Conservation (phyloP, 1,140 invertebrate species). For the Heliconius hewitsoni region DNA sequence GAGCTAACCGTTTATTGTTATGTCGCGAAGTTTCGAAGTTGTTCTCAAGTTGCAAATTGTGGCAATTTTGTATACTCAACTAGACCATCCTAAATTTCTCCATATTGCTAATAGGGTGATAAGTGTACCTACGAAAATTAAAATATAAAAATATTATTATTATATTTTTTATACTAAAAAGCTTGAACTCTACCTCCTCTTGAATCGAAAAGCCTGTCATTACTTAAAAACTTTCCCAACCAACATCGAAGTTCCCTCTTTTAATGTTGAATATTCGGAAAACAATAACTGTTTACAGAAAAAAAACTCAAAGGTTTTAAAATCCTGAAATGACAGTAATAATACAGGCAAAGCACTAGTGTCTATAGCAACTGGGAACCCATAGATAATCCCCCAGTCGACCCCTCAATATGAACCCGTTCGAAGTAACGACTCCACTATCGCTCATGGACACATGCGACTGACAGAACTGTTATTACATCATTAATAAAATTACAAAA, state of each 20-base stretch:
- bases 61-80: conserved; percentile 48
- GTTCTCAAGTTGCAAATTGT: conserved; percentile 52
- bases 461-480: conserved; percentile 81
- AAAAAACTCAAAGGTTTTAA: conserved; percentile 11
- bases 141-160: neutral
- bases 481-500: conserved; percentile 82
- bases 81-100: conserved; percentile 32
- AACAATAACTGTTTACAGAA: conserved; percentile 2
- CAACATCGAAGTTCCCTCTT: neutral
- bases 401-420: conserved; percentile 76
- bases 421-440: conserved; percentile 76
- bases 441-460: conserved; percentile 78
- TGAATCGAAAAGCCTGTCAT: neutral
- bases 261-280: neutral
- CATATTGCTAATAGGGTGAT: conserved; percentile 14
- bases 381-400: conserved; percentile 67
- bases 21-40: conserved; percentile 44
- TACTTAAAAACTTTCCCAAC: neutral
- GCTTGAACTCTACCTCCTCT: neutral
- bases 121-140: neutral
- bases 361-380: conserved; percentile 52
- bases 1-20: conserved; percentile 51
- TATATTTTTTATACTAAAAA: neutral
- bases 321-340: conserved; percentile 22
- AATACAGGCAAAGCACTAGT: conserved; percentile 32